Evolutionary conservation across 2,888 invertebrate genomes (phyloP), one percentile per base, ranked within the genome.

Genomic region (Limulus polyphemus): DNA sequence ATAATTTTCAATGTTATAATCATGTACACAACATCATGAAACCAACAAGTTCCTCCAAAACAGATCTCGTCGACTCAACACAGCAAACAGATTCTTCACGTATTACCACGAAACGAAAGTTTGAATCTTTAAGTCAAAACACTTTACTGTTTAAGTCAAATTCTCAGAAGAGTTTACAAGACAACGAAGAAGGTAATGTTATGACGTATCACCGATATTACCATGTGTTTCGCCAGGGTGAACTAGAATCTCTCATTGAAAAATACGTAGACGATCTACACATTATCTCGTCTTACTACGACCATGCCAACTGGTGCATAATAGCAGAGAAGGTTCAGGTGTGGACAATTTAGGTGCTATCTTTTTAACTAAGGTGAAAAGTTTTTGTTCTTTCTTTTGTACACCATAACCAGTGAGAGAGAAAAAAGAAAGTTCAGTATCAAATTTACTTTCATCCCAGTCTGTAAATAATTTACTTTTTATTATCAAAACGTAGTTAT

Each of bases 221-320:
- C 77, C 98, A 99, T 78, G 95, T 99, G 63, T 99, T 99, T 80
- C 84, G 88, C 71, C 87, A 93, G 75, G 95, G 95, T 47, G 99
- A 97, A 78, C 81, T 97, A 69, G 93, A 93, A 75, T 87, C 89
- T 73, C 81, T 95, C 66, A 93, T 95, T 70, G 90, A 92, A 74
- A 87, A 88, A 73, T 90, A 93, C 78, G 90, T 94, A 60, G 87
- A 91, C 72, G 91, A 90, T 75, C 81, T 97, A 62, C 91, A 93
- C 78, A 90, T 95, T 60, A 90, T 94, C 58, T 88, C 91, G 13
- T 91, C 92, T 10, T 93, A 91, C 77, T 95, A 94, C 77, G 95
- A 97, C 76, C 90, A 93, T 74, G 90, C 93, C 66, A 94, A 93
- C 76, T 95, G 95, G 94, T 94, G 93, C 78, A 88, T 94, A 67